Evolutionary conservation across 2,113 vertebrate genomes (phyloP).

Genomic region (Eulemur macaco): DNA sequence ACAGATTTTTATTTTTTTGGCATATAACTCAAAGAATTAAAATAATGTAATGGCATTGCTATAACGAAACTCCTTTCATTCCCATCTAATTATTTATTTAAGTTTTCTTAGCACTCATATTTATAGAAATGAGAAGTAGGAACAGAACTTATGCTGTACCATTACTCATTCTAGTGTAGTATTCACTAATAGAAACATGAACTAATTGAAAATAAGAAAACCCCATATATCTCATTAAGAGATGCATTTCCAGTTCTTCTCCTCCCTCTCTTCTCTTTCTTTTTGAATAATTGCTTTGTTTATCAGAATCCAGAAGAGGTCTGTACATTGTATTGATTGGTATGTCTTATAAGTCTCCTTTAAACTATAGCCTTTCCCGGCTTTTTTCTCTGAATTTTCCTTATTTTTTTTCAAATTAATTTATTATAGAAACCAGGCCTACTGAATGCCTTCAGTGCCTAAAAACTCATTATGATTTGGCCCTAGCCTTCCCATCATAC

Average conservation of each 20-base stretch:
- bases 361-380: neutral
- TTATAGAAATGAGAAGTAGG: constrained; percentile 9
- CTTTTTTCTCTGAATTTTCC: neutral
- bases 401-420: neutral
- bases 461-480: neutral
- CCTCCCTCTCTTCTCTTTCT: neutral
- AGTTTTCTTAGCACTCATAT: neutral
- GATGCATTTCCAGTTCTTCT: neutral
- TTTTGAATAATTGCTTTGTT: neutral
- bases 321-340: neutral
- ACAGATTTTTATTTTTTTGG: neutral
- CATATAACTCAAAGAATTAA: neutral
- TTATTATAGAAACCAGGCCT: constrained; percentile 20
- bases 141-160: neutral
- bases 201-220: constrained; percentile 27
- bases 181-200: neutral
- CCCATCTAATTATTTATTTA: neutral
- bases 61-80: neutral
- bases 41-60: neutral
- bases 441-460: neutral
- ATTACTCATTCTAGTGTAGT: neutral
- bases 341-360: neutral
- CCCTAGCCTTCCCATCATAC: neutral
- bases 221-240: neutral
- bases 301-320: neutral